Evolutionary conservation across 2,888 invertebrate species (phyloP).

Genomic region (Drosophila atroscutellata): DNA sequence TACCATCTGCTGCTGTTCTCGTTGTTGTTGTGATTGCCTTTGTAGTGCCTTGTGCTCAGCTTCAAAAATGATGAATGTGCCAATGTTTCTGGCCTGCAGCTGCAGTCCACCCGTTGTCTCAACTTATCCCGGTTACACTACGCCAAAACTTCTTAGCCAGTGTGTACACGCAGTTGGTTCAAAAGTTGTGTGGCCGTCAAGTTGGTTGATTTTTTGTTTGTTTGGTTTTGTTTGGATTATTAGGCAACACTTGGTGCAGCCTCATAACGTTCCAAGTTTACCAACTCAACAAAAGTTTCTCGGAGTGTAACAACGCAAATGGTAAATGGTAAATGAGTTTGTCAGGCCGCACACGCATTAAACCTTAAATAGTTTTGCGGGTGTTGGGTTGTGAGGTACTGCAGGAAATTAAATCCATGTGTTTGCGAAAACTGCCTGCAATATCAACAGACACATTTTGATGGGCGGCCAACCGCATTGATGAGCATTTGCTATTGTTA

Average conservation of each 20-base stretch:
- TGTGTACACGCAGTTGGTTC: constrained; percentile 31
- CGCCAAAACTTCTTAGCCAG: constrained; percentile 58
- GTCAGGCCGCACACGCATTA: constrained; percentile 43
- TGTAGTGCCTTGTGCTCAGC: constrained; percentile 44
- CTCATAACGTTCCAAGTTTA: constrained; percentile 49
- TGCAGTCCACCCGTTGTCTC: constrained; percentile 38
- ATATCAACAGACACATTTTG: constrained; percentile 52
- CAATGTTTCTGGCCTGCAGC: constrained; percentile 66
- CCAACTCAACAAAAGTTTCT: constrained; percentile 50
- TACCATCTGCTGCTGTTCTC: constrained; percentile 64
- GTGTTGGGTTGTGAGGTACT: neutral
- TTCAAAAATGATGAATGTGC: constrained; percentile 76
- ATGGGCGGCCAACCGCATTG: constrained; percentile 56
- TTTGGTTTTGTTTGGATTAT: constrained; percentile 49
- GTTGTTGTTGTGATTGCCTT: constrained; percentile 18
- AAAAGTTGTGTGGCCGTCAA: constrained; percentile 71
- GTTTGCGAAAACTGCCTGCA: constrained; percentile 31
- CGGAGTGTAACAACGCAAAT: constrained; percentile 39
- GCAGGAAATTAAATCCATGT: constrained; percentile 79
- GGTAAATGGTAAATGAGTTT: constrained; percentile 49
- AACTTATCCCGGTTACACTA: constrained; percentile 62
- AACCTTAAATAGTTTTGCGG: constrained; percentile 57
- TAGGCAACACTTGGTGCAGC: constrained; percentile 71
- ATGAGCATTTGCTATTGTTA: constrained; percentile 66
- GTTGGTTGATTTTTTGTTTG: constrained; percentile 48